Evolutionary conservation across 2,797 vertebrate species (phyloP).

Genomic region (Corythornis leucogaster): DNA sequence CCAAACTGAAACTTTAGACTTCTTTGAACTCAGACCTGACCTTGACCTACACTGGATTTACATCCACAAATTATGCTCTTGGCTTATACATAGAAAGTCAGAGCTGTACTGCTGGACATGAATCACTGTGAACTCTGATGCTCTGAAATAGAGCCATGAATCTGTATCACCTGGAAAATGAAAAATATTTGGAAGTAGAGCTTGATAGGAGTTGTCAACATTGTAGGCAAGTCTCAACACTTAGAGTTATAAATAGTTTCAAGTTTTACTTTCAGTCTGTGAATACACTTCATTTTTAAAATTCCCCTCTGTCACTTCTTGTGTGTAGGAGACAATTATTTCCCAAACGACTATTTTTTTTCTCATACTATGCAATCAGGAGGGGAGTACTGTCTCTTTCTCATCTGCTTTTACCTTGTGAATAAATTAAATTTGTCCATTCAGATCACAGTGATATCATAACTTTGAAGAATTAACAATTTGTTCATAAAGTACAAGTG

Average conservation of each 20-base stretch:
- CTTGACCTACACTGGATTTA: not conserved
- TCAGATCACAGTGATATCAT: not conserved
- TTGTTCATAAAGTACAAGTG: not conserved
- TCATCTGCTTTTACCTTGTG: not conserved
- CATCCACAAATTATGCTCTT: conserved; percentile 2
- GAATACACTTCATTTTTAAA: not conserved
- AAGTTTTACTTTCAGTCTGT: conserved; percentile 31
- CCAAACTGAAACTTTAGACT: conserved; percentile 4
- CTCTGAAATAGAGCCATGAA: not conserved
- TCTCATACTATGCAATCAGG: not conserved
- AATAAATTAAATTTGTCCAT: not conserved
- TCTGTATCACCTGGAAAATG: conserved; percentile 4
- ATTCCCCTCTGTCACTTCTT: conserved; percentile 18
- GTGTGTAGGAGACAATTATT: not conserved
- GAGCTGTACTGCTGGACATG: not conserved
- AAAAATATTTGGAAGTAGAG: not conserved
- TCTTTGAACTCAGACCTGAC: conserved; percentile 29
- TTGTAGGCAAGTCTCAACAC: not conserved
- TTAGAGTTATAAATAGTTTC: not conserved
- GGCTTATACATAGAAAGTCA: not conserved
- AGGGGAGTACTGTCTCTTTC: not conserved
- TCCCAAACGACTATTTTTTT: conserved; percentile 3
- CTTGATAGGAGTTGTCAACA: not conserved
- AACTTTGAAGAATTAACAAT: not conserved
- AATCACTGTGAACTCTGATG: not conserved